A percentile compares a stretch with the other conserved stretches of the same genome.
Conservation (phyloP, 2,888 invertebrate genomes). For the Therioaphis trifolii region DNA sequence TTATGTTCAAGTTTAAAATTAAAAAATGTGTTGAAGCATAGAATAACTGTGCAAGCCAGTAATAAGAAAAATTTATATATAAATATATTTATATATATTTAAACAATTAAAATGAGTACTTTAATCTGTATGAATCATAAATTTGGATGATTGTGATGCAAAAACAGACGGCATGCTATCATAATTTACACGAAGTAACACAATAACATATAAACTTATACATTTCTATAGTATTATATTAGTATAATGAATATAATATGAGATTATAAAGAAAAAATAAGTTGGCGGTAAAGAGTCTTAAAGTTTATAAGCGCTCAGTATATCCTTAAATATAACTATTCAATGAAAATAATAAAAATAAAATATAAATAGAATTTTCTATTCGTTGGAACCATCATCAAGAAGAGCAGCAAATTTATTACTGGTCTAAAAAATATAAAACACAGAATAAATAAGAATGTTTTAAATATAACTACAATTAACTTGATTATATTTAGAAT, state of each 20-base stretch:
- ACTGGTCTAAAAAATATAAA: conserved; percentile 35
- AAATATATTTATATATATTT: background rate
- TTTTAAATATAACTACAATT: background rate
- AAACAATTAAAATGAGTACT: background rate
- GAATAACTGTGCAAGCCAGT: conserved; percentile 17
- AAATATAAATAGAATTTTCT: background rate
- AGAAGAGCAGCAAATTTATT: conserved; percentile 58
- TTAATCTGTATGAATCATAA: conserved; percentile 46
- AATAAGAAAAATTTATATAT: conserved; percentile 1
- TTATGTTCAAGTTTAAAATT: conserved; percentile 8
- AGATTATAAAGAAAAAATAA: conserved; percentile 38
- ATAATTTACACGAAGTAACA: background rate
- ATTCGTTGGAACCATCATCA: conserved; percentile 58
- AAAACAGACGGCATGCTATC: conserved; percentile 21
- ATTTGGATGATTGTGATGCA: conserved; percentile 23
- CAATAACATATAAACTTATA: conserved; percentile 8
- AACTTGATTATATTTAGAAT: too few species aligned
- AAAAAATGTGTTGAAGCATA: background rate
- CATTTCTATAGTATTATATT: background rate
- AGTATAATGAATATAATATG: conserved; percentile 37
- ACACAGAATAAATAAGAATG: background rate
- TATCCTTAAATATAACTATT: conserved; percentile 30
- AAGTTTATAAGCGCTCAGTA: conserved; percentile 20
- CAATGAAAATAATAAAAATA: conserved; percentile 34
- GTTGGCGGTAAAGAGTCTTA: conserved; percentile 9